phyloP scores from a whole-genome alignment of 2,113 vertebrate species.

The Symphodus melops region DNA sequence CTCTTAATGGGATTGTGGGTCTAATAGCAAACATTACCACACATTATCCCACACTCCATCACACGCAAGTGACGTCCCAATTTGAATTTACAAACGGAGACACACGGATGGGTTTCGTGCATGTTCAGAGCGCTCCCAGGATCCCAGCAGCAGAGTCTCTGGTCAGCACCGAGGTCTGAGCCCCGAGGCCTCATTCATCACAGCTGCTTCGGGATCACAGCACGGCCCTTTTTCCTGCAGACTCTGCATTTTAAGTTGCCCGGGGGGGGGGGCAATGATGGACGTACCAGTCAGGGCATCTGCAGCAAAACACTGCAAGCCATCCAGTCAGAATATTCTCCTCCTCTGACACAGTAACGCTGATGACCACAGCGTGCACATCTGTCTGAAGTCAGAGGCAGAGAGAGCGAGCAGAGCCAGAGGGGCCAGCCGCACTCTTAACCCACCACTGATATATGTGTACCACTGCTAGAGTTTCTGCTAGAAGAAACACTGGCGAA shows the following conservation, averaged over 20 bases:
- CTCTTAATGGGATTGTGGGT: conserved; percentile 52
- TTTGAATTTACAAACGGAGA: conserved; percentile 32
- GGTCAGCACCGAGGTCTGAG: conserved; percentile 65
- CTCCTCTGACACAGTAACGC: conserved; percentile 54
- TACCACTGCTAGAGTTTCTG: conserved; percentile 42
- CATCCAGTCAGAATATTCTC: conserved; percentile 48
- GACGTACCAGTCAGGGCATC: conserved; percentile 69
- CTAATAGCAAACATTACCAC: conserved; percentile 55
- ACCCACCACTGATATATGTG: conserved; percentile 46
- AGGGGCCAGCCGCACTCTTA: conserved; percentile 43
- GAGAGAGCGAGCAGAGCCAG: conserved; percentile 44
- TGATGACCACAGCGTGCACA: conserved; percentile 46
- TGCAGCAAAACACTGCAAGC: conserved; percentile 49
- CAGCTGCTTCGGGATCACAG: conserved; percentile 65
- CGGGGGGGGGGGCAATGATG: conserved; percentile 59
- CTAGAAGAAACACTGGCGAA: conserved; percentile 27
- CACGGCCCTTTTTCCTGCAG: conserved; percentile 59
- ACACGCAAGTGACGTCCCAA: conserved; percentile 35
- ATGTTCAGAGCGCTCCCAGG: conserved; percentile 30
- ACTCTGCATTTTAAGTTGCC: conserved; percentile 65
- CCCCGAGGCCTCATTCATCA: conserved; percentile 76
- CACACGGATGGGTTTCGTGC: neutral
- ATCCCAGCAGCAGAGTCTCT: conserved; percentile 55
- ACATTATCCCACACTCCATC: conserved; percentile 35
- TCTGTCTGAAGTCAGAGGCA: conserved; percentile 54